Base-by-base conservation (phyloP, 2,113 vertebrate genomes). In the Istiophorus platypterus region DNA sequence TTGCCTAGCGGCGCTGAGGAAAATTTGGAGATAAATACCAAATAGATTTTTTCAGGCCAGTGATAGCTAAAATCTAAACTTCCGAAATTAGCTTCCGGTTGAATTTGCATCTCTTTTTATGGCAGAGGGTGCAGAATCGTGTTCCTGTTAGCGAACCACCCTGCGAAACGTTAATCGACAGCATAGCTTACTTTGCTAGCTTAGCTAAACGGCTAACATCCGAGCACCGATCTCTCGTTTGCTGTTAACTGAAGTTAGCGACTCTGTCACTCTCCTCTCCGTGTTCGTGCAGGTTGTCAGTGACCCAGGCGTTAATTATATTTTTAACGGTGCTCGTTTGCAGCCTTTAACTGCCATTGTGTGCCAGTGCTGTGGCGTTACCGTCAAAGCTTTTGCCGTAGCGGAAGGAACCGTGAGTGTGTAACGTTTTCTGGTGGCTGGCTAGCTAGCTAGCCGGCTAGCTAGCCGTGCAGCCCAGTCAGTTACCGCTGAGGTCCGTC, bases 201-300 rank as follows among this genome's bases (percentile, higher is more conserved):
- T 52, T 7, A 76, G 90, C 92, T 81, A 82, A 69, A 42, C 5
- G 63, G 83, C 54, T 85, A 86, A 83, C 66, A 45, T 79, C 31
- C 45, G 54, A 84, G 56, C 73, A 70, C 14, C 80, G 58, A 69
- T 73, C 66, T 67, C 41, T 51, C 47, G 24, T 68, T 26, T 47
- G 42, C 52, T 42, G 4, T 1, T 27, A 51, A 54, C 29, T 13
- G 26, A 68, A 78, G 34, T 75, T 69, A 29, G 58, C 39, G 13
- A 47, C 34, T 5, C 24, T 77, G 29, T 81, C 58, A 42, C 6
- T 42, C 22, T 12, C 11, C 22, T 12, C 11, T 65, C 3, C 49
- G 7, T 65, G 0, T 24, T 1, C 18, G 1, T 13, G 18, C 10
- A 22, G 24, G 7, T 61, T 57, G n/a, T 4, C 4, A 42, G 1